These are phyloP conservation scores for Huso huso DNA, from an alignment of 2,797 vertebrate genomes.

Conservation along the genomic window DNA sequence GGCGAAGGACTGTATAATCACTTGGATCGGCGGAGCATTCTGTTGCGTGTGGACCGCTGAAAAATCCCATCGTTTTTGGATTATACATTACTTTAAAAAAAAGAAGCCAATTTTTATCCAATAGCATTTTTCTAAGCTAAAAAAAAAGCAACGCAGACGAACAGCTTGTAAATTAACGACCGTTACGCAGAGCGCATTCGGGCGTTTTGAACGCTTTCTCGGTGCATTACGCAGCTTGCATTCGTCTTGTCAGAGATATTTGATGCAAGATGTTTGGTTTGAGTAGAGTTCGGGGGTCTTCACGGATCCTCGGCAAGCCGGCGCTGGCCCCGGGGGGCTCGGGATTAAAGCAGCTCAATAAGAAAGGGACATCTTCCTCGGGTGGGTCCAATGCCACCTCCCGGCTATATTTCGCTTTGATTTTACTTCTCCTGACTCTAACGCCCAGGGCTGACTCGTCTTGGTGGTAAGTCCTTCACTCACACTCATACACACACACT, in stretches of 20 bases:
- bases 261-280: conserved; percentile 43
- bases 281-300: conserved; percentile 42
- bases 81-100: conserved; percentile 6
- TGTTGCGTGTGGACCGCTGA: too few relatives aligned
- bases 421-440: conserved; percentile 76
- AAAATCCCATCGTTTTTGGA: too few relatives aligned
- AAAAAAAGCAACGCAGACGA: conserved; percentile 1
- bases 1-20: too few relatives aligned
- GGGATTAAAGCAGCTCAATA: conserved; percentile 34
- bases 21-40: too few relatives aligned
- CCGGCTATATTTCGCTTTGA: conserved; percentile 53
- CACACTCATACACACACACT: background rate
- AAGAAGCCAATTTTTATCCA: background rate
- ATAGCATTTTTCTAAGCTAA: background rate
- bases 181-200: background rate
- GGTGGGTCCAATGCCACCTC: conserved; percentile 40
- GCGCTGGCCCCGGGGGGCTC: conserved; percentile 33
- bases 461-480: conserved; percentile 80
- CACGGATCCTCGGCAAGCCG: conserved; percentile 35
- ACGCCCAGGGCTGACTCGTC: conserved; percentile 82
- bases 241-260: background rate
- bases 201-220: too few relatives aligned
- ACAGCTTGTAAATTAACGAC: background rate
- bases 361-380: conserved; percentile 30
- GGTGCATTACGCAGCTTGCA: too few relatives aligned